Base-by-base conservation (phyloP, 2,113 vertebrate genomes). In the Xiphophorus hellerii region DNA sequence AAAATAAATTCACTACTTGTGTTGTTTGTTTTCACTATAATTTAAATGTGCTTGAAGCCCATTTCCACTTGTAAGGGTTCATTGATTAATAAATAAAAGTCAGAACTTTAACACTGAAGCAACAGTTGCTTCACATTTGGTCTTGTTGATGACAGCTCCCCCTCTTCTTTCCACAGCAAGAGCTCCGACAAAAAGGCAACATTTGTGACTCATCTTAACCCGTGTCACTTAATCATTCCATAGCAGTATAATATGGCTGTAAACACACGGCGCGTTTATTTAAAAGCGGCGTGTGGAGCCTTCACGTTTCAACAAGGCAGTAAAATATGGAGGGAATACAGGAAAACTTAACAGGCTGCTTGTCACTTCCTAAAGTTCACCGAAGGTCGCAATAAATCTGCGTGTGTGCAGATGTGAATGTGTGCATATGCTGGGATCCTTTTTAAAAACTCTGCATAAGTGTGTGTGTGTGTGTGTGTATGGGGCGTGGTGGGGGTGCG, bases 121-220 rank as follows among this genome's bases (percentile, higher is more conserved):
- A 94, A 92, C 90, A 93, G 80, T 77, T 93, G 88, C 84, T 90
- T 89, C 81, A 74, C 82, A 73, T 86, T 87, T 80, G 81, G 86
- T 74, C 80, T 76, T 51, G 76, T 44, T 92, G 77, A 79, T 81
- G 72, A 85, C 76, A 78, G 86, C 88, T 84, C 91, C 90, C 83
- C 83, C 81, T 37, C 37, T 68, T 77, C 85, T 76, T 76, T 83
- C 78, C 63, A 20, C 82, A 84, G 80, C 85, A 91, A 87, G 82
- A 92, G 91, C 89, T 94, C 95, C 86, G 83, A 85, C 8, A 58
- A 54, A 58, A 67, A 67, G 27, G 89, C 86, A 83, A 92, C 88
- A 92, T 93, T 90, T 84, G 92, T 92, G 93, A 95, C 94, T 87
- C 92, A 93, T 88, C 51, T 92, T 95, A 94, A 95, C 94, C 94